Evolutionary conservation across 2,888 invertebrate genomes (phyloP), one percentile per base, ranked within the genome.

Genomic region (Thysanoteuthis rhombus): DNA sequence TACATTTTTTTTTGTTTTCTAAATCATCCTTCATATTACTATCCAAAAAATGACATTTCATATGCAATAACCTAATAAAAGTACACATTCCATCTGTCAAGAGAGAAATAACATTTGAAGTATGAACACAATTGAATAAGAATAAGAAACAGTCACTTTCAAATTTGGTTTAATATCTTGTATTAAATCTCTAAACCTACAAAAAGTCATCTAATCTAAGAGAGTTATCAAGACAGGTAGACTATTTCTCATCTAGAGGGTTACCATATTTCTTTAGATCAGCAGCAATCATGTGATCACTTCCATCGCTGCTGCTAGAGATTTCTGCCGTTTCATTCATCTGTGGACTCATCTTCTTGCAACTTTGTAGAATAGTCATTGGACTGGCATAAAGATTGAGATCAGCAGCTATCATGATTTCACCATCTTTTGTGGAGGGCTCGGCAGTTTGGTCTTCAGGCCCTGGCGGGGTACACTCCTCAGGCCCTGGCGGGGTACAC

Each of bases 321-420:
- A 45, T 93, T 25, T 36, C 42, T 10, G 28, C 75, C n/a, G 8
- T n/a, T 75, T 92, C 92, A 10, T 39, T 58, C 32, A 58, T 45
- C 32, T 5, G 12, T 38, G 52, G 47, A 28, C 32, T 36, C 25
- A n/a, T 38, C 39, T 93, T 93, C 47, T 47, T 47, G 42, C 47
- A 93, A 52, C 58, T 47, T 47, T 92, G 90, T 10, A 95, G 94
- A 92, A 94, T 94, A 6, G 95, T 94, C 16, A 96, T 93, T 5
- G 96, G 96, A 93, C 95, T 96, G 32, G 95, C 95, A 94, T 96
- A 96, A 47, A 95, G 94, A 28, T 96, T 96, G 39, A 96, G 94
- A 92, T 96, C 96, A 1, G 96, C 96, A 1, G 96, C 96, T 25
- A 96, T 95, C 93, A 95, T 93, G 93, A 95, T 95, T 75, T 96